Base-by-base conservation (phyloP, 1,140 invertebrate species). In the Himalopsyche phryganea region DNA sequence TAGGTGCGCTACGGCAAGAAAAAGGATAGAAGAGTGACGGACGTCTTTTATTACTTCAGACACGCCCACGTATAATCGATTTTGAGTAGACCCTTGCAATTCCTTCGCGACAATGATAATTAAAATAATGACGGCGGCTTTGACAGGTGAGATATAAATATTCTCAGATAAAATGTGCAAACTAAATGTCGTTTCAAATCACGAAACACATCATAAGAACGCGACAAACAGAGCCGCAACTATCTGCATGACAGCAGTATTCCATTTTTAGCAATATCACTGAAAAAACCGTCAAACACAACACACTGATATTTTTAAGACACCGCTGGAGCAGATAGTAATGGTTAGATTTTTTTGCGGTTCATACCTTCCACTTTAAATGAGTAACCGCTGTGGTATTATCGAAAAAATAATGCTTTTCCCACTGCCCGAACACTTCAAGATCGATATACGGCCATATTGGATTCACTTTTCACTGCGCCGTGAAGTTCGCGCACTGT, bases 51-150 rank as follows among this genome's bases (percentile, higher is more conserved):
- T 50, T 23, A 13, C 47, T 57, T 57, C 54, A 36, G 54, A 50
- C 54, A 50, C 54, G 54, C 54, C 54, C 54, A 57, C 54, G 50
- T 57, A 57, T 57, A 47, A 57, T 57, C 54, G 54, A 57, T 57
- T 57, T 57, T 57, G 54, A 56, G 36, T 44, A 14, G 17, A 33
- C 40, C 46, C 45, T 48, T 19, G 36, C 13, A 28, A 41, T 54
- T 38, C 47, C 35, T 56, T 28, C 28, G 19, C 38, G 53, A 56
- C 46, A 48, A 56, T 48, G 14, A 23, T 40, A 40, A 49, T 56
- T 56, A 48, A 49, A 56, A 41, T 23, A 40, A 32, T 32, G 38
- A 49, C 33, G 23, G 17, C 32, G 13, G 47, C 53, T 45, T 56
- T 41, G 53, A 17, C 5, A 38, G 45, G 35, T 32, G 45, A 40